Conservation (phyloP, 2,888 invertebrate genomes). For the Plebejus argus region DNA sequence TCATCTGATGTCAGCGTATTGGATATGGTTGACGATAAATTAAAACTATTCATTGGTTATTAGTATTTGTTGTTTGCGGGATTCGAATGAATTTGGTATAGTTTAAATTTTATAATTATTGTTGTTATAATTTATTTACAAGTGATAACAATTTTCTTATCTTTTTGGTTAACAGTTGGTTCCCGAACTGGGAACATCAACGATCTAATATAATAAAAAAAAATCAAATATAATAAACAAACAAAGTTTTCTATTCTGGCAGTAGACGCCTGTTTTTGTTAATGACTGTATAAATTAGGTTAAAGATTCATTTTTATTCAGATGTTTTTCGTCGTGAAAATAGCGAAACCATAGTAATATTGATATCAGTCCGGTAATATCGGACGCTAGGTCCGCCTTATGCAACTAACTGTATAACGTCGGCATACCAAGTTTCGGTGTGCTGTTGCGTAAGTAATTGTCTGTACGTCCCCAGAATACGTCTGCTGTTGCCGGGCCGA, state of each 20-base stretch:
- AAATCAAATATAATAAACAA: too few relatives aligned
- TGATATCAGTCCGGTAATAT: background rate
- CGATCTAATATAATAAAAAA: too few relatives aligned
- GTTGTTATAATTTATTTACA: background rate
- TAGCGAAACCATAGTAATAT: background rate
- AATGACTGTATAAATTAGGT: too few relatives aligned
- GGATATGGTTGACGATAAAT: background rate
- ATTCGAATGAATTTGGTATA: too few relatives aligned
- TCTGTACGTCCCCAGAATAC: background rate
- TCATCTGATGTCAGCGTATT: background rate
- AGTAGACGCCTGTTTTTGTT: too few relatives aligned
- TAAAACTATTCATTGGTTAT: background rate
- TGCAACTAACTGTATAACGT: conserved; percentile 5
- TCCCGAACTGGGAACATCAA: background rate
- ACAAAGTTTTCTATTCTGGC: too few relatives aligned
- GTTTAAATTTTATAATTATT: too few relatives aligned
- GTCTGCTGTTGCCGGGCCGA: background rate
- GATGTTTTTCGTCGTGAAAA: background rate
- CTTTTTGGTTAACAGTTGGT: background rate
- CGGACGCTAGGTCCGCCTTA: background rate
- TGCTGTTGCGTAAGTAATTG: conserved; percentile 14
- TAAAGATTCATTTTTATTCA: too few relatives aligned
- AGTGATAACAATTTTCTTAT: background rate
- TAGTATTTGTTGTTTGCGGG: too few relatives aligned
- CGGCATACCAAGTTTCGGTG: conserved; percentile 21